Evolutionary conservation across 2,797 vertebrate species (phyloP).

Genomic region (Danio choprae): DNA sequence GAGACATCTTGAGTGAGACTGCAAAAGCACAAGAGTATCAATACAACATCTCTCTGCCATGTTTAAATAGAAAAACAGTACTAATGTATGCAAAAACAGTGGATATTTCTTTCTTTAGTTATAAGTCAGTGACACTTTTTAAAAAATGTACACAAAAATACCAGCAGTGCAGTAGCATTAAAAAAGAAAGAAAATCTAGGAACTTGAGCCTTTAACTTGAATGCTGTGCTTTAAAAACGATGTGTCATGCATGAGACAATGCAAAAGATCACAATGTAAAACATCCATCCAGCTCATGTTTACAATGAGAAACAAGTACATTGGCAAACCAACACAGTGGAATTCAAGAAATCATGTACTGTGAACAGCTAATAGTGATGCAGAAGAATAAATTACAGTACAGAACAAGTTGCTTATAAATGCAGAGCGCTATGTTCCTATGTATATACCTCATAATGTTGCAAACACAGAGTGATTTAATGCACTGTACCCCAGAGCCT

Average conservation of each 20-base stretch:
- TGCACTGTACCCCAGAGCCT: background rate
- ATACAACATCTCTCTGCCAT: background rate
- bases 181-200: background rate
- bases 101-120: no score
- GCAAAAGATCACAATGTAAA: background rate
- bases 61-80: background rate
- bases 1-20: no score
- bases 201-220: background rate
- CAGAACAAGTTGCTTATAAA: conserved; percentile 11
- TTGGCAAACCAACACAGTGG: background rate
- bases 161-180: background rate
- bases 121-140: background rate
- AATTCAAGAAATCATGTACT: background rate
- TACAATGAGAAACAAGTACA: background rate
- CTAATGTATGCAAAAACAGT: background rate
- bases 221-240: background rate
- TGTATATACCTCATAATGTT: no score
- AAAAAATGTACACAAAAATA: background rate
- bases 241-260: background rate
- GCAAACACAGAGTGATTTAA: conserved; percentile 16
- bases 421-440: background rate
- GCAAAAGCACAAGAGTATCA: no score
- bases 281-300: background rate
- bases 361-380: no score
- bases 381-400: conserved; percentile 10